Evolutionary conservation across 2,797 vertebrate species (phyloP).

Genomic region (Morelia viridis): DNA sequence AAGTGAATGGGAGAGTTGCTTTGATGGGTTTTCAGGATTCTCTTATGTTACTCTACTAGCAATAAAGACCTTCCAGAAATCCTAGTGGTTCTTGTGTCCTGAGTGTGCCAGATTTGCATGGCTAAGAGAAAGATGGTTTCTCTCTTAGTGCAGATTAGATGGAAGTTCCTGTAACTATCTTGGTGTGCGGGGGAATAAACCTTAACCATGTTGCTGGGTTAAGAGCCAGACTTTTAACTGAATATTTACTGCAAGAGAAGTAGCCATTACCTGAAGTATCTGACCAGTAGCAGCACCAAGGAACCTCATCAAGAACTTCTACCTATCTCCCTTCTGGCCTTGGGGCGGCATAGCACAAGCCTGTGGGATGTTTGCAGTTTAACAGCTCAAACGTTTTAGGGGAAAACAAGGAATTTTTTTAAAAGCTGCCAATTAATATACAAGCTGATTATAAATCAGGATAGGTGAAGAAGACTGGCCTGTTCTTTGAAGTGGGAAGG

Average conservation of each 20-base stretch:
- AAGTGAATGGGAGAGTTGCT: too few relatives aligned
- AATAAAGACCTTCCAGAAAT: too few relatives aligned
- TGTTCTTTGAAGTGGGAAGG: not conserved
- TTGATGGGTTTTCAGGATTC: too few relatives aligned
- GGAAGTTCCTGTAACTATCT: not conserved
- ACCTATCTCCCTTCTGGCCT: conserved; percentile 55
- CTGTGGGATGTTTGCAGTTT: conserved; percentile 63
- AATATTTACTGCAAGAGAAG: conserved; percentile 38
- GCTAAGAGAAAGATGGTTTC: not conserved
- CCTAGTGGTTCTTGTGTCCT: too few relatives aligned
- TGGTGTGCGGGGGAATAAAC: not conserved
- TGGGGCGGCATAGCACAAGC: conserved; percentile 54
- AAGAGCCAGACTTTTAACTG: not conserved
- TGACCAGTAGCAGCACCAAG: conserved; percentile 38
- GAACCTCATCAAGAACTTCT: conserved; percentile 39
- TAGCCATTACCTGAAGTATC: not conserved
- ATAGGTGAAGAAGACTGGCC: conserved; percentile 41
- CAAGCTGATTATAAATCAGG: conserved; percentile 51
- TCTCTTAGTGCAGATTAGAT: not conserved
- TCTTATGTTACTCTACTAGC: too few relatives aligned
- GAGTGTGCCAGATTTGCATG: too few relatives aligned
- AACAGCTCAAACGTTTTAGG: conserved; percentile 43
- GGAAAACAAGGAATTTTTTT: conserved; percentile 31
- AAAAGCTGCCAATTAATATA: conserved; percentile 55
- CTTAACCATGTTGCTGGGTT: not conserved